Conservation (phyloP, 2,888 invertebrate species). For the Taphrorychus bicolor region DNA sequence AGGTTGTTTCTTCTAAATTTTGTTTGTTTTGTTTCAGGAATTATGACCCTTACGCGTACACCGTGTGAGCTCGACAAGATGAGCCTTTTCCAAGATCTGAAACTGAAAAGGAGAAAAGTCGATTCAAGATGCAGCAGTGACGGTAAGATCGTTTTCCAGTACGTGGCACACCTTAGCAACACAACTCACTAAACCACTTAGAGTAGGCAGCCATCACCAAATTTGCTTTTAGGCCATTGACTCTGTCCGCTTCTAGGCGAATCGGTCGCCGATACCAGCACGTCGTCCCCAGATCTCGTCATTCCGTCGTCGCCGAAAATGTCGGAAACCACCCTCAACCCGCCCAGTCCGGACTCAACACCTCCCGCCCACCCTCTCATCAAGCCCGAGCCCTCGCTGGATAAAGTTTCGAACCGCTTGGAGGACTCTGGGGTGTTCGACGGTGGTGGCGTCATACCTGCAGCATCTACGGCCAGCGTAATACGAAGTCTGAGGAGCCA, state of each 20-base stretch:
- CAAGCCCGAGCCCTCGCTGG: slow-evolving; percentile 61
- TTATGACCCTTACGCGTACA: slow-evolving; percentile 97
- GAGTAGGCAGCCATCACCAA: slow-evolving; percentile 39
- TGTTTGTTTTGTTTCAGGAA: slow-evolving; percentile 68
- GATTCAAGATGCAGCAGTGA: slow-evolving; percentile 96
- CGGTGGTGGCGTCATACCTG: slow-evolving; percentile 50
- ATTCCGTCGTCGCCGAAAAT: slow-evolving; percentile 85
- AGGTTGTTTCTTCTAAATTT: slow-evolving; percentile 3
- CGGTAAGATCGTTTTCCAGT: slow-evolving; percentile 64
- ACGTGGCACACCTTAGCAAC: not conserved
- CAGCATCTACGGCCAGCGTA: slow-evolving; percentile 54
- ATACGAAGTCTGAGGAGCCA: slow-evolving; percentile 56
- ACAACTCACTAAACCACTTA: slow-evolving; percentile 2
- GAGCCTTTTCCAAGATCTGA: slow-evolving; percentile 99
- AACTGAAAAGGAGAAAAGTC: slow-evolving; percentile 96
- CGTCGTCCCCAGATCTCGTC: slow-evolving; percentile 87
- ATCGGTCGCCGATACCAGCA: slow-evolving; percentile 92
- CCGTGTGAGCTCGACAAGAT: slow-evolving; percentile 98
- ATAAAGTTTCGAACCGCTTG: slow-evolving; percentile 60
- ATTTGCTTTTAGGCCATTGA: slow-evolving; percentile 58
- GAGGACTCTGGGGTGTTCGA: slow-evolving; percentile 66
- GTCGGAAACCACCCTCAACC: slow-evolving; percentile 67
- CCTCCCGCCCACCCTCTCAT: slow-evolving; percentile 60
- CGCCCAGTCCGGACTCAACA: slow-evolving; percentile 68
- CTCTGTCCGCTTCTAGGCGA: slow-evolving; percentile 74